Percentiles rank a stretch among this genome's conserved stretches.
Evolutionary conservation across 2,888 invertebrate species (phyloP).

Genomic region (Callyntrura guangdongensis): DNA sequence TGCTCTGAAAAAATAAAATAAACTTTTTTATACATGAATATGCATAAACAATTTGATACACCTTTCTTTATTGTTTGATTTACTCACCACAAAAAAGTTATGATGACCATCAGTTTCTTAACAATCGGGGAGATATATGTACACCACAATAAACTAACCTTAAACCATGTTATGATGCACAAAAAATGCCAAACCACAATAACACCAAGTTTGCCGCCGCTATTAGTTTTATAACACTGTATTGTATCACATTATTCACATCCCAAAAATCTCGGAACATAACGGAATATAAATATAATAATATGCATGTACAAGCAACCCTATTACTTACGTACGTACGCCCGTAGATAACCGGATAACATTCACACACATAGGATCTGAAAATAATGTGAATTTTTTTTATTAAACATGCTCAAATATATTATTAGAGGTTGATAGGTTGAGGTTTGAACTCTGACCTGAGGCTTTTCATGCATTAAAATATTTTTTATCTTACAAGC

Average conservation of each 20-base stretch:
- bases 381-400: constrained; percentile 68
- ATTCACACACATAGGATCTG: background rate
- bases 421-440: constrained; percentile 77
- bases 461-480: constrained; percentile 72
- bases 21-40: constrained; percentile 54
- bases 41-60: constrained; percentile 71
- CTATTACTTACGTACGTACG: too few relatives aligned
- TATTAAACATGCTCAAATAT: constrained; percentile 76
- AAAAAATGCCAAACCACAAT: background rate
- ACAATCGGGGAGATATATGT: constrained; percentile 12
- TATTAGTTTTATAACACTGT: background rate
- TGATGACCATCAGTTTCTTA: constrained; percentile 50
- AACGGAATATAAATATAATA: constrained; percentile 27
- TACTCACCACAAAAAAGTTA: constrained; percentile 43
- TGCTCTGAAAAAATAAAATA: background rate
- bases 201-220: background rate
- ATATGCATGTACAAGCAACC: background rate
- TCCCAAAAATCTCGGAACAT: too few relatives aligned
- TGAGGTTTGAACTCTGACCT: constrained; percentile 81
- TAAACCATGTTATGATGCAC: background rate
- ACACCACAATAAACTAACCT: background rate
- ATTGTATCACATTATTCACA: too few relatives aligned
- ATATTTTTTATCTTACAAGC: background rate
- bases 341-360: too few relatives aligned
- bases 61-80: constrained; percentile 65